Base-by-base conservation (phyloP, 2,113 vertebrate species). In the Cynocephalus volans region DNA sequence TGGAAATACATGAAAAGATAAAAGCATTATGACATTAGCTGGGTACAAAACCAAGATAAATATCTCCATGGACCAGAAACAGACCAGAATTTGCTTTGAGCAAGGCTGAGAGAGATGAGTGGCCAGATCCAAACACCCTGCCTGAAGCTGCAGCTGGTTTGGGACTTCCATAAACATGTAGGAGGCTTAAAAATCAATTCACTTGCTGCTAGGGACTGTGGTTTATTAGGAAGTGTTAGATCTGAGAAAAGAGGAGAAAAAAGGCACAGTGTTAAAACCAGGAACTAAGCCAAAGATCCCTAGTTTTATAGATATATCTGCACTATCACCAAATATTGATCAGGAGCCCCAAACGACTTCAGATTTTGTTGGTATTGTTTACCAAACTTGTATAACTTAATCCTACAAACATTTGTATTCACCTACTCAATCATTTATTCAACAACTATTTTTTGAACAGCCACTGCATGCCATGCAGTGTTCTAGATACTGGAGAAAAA, bases 21-120 rank as follows among this genome's bases (percentile, higher is more conserved):
- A 96, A 90, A 97, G 82, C 26, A 52, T 85, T 91, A 73, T 96
- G 96, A 88, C 85, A 92, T 96, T 88, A 90, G 88, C 80, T 86
- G 72, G 85, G 87, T 97, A 95, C 84, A 97, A 93, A 95, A 67
- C 81, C 70, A 88, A 97, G 95, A 92, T 93, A 92, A 97, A 69
- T 88, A 95, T 97, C 96, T 96, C 93, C 33, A 18, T 3, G 60
- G 62, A 84, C 70, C 54, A 84, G 84, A 92, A 94, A 95, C 64
- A 96, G 88, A 96, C 90, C 48, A 89, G 45, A 92, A 85, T 90
- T 75, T 7, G 92, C 31, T 50, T 14, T 31, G 56, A 89, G 31
- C 83, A 81, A 89, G 36, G 36, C 56, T 91, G 17, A 13, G 69
- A 69, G 28, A 81, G 83, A 81, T 54, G 41, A 83, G 83, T 33